Conservation (phyloP, 23 tunicate genomes). For the Phallusia fumigata region DNA sequence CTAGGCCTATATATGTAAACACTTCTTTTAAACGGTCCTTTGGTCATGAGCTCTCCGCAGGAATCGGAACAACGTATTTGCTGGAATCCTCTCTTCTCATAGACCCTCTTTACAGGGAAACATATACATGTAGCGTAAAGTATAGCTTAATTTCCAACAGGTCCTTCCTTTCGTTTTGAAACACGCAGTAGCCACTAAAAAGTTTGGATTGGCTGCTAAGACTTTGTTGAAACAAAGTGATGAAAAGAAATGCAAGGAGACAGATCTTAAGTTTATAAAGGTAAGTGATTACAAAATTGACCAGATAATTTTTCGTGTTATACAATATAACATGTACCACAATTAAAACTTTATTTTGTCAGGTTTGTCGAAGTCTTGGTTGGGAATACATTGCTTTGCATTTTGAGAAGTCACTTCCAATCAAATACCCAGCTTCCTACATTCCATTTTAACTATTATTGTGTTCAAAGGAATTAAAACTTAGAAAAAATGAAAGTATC, state of each 20-base stretch:
- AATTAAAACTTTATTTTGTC: constrained; percentile 22
- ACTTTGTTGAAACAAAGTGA: constrained; percentile 55
- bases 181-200: constrained; percentile 50
- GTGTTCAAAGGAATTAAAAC: too few relatives aligned
- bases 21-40: too few relatives aligned
- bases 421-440: constrained; percentile 58
- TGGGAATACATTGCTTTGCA: constrained; percentile 74
- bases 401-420: constrained; percentile 38
- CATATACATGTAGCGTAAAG: too few relatives aligned
- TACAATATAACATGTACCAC: too few relatives aligned
- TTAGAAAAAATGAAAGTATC: too few relatives aligned
- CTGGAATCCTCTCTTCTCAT: too few relatives aligned
- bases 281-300: constrained; percentile 8
- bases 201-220: constrained; percentile 60
- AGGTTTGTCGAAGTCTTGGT: constrained; percentile 53
- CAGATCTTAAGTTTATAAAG: constrained; percentile 26
- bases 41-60: too few relatives aligned
- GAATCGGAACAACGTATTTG: too few relatives aligned
- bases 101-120: neutral
- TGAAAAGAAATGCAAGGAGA: constrained; percentile 66
- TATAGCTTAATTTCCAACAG: constrained; percentile 8
- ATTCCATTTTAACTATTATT: constrained; percentile 50
- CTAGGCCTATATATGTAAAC: too few relatives aligned
- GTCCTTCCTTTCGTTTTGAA: constrained; percentile 58
- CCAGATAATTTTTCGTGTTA: neutral